A percentile compares a stretch with the other conserved stretches of the same genome.
Conservation (phyloP, 2,113 vertebrate species). For the Microtus richardsoni region DNA sequence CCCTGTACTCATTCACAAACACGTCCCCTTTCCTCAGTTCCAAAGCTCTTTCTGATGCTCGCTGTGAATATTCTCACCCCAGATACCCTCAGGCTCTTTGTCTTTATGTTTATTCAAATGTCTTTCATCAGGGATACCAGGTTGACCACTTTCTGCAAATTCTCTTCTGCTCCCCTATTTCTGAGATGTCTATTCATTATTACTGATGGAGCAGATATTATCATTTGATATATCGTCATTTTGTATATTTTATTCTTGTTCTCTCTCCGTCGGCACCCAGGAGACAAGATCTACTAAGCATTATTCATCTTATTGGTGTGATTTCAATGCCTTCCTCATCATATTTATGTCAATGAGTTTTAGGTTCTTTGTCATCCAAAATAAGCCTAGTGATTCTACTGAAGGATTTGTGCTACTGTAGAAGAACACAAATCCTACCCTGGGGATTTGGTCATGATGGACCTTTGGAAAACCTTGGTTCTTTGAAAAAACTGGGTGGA, state of each 20-base stretch:
- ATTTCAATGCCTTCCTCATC: background rate
- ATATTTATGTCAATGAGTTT: slow-evolving; percentile 5
- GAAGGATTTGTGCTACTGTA: background rate
- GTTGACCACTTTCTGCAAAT: background rate
- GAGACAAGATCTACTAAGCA: background rate
- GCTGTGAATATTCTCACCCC: background rate
- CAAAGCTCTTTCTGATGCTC: background rate
- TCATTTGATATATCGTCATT: background rate
- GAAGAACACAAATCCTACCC: background rate
- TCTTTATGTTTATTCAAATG: background rate
- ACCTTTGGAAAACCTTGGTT: background rate
- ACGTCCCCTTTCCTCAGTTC: background rate
- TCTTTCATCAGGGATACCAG: background rate
- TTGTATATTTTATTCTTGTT: background rate
- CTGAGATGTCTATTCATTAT: background rate
- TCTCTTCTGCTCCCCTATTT: background rate
- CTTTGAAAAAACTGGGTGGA: background rate
- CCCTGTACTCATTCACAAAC: background rate
- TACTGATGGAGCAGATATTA: background rate
- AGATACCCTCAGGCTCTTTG: background rate
- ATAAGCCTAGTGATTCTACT: background rate
- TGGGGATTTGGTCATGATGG: background rate
- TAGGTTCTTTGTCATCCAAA: background rate
- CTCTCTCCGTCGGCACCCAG: background rate
- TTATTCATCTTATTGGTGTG: background rate